Evolutionary conservation across 2,888 invertebrate species (phyloP), one percentile per base, ranked within the genome.

Genomic region (Blastobasis adustella): DNA sequence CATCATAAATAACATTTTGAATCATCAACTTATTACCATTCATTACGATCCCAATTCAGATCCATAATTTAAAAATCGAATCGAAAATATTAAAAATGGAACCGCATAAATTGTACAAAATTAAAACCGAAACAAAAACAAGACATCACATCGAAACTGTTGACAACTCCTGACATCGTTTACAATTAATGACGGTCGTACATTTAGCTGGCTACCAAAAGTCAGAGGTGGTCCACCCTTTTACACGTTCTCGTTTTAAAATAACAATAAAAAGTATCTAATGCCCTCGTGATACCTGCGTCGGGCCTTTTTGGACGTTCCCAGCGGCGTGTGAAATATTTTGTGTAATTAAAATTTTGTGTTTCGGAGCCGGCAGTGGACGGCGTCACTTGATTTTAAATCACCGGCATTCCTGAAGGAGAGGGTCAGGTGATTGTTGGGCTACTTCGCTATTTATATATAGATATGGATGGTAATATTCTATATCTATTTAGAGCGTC

Each of bases 201-300:
- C 70, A 68, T 73, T 77, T 77, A 71, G 69, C 66, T 23, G 62
- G 84, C 85, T 85, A 82, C 86, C 79, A 79, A 69, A 77, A 77
- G 75, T 75, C 84, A 79, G 78, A 79, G 85, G 85, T 84, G 85
- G 86, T 77, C 86, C 66, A 82, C 81, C 79, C 76, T 81, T 80
- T 76, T 63, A 65, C 61, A 61, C 64, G 56, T 63, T 61, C 61
- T 59, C 57, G 60, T 61, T 63, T 63, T 47, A 51, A 49, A 53
- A 51, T 52, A 64, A 65, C 62, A 65, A 58, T 63, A 67, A 69
- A 68, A 71, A 70, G 23, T 61, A 61, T 58, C 59, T 59, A 67
- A 69, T 65, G 65, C 63, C 61, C 63, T 63, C 63, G 62, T 66
- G 65, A 67, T 73, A 65, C 66, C 69, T 67, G 66, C 59, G 61